Base-by-base conservation (phyloP, 2,797 vertebrate species). In the Dendrocincla tyrannina region DNA sequence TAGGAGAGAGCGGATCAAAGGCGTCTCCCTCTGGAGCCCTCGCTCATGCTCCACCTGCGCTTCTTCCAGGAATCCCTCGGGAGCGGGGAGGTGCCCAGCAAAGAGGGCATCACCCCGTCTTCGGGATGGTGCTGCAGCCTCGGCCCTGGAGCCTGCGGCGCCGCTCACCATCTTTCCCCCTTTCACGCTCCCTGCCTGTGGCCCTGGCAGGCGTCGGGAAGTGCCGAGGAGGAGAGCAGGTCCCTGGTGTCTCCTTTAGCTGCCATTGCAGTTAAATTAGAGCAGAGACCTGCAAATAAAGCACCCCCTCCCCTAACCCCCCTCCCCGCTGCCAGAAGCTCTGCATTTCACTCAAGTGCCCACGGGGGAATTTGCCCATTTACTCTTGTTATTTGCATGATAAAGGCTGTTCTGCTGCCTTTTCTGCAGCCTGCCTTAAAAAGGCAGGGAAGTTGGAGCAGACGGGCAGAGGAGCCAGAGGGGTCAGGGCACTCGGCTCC, bases 371-470 rank as follows among this genome's bases (percentile, higher is more conserved):
- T 99, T 98, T 98, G 98, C 97, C 96, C 98, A 97, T 98, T 98
- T 98, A 98, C 97, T 98, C 97, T 98, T 98, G 98, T 98, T 98
- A 99, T 99, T 99, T 99, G 98, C 98, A 99, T 99, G 98, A 99
- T 98, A 99, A 99, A 99, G 98, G 98, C 98, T 97, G 97, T 97
- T 97, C 83, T 83, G 87, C 91, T 85, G 96, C 90, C 67, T 95
- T 72, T 91, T 80, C 78, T 75, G 95, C 85, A 79, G 86, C 89
- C 89, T 67, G 89, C 91, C 83, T 96, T 92, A 50, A 85, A 94
- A 96, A 91, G 66, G 94, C 80, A 49, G 81, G 68, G 89, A 86
- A 96, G 95, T 80, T 44, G 73, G 52, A 79, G 77, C 63, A 39
- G 88, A 68, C 53, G 50, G 33, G 85, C 32, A 46, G 41, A 37